A percentile compares a stretch with the other conserved stretches of the same genome.
Conservation (phyloP, 2,113 vertebrate species). For the Pithys albifrons region DNA sequence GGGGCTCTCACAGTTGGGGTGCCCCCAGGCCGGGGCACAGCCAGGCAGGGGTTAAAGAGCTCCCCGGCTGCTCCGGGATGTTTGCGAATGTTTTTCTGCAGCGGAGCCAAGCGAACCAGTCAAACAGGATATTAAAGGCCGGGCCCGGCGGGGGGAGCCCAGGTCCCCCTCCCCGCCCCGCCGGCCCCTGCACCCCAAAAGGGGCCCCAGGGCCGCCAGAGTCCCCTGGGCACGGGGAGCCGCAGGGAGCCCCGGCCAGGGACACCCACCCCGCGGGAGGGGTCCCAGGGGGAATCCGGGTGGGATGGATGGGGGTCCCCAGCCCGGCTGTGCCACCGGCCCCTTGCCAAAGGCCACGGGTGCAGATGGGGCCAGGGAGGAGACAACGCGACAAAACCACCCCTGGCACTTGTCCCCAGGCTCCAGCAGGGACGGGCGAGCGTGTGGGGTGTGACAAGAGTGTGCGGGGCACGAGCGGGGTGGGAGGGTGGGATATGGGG, state of each 20-base stretch:
- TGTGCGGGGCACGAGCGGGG: not conserved
- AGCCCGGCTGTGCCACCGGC: not conserved
- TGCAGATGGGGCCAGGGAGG: not conserved
- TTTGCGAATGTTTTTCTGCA: slow-evolving; percentile 66
- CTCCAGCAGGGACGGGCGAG: not conserved
- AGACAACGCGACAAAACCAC: not conserved
- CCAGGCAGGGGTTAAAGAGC: slow-evolving; percentile 57
- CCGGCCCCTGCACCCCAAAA: not conserved
- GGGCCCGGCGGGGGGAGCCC: slow-evolving; percentile 31
- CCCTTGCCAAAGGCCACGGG: not conserved
- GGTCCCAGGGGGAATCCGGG: not conserved
- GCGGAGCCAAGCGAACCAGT: slow-evolving; percentile 63
- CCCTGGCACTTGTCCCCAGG: not conserved
- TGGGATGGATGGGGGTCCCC: not conserved
- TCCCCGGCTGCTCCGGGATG: slow-evolving; percentile 54
- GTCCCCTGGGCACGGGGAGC: not conserved
- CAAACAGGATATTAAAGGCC: slow-evolving; percentile 68
- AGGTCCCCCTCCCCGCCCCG: not conserved
- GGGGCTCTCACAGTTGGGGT: not conserved
- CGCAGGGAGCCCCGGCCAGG: not conserved
- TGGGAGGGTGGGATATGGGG: not conserved
- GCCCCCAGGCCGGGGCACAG: not conserved
- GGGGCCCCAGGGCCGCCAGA: not conserved
- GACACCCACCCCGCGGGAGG: not conserved
- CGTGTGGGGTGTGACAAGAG: not conserved